Evolutionary conservation across 2,888 invertebrate genomes (phyloP).

Genomic region (Hydriomena furcata): DNA sequence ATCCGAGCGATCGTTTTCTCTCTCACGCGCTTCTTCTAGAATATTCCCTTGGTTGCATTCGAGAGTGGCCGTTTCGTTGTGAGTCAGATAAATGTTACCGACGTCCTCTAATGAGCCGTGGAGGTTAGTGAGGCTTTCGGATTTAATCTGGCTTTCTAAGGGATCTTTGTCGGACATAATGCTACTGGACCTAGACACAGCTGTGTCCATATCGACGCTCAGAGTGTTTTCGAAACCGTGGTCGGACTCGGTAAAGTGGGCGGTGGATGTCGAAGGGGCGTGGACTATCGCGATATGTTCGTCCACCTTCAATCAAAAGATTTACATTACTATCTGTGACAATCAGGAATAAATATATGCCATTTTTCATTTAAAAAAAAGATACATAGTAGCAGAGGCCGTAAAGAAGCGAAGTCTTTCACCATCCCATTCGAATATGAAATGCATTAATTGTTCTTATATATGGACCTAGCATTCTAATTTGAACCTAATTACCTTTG

Average conservation of each 20-base stretch:
- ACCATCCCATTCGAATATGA: no score
- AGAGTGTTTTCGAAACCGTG: constrained; percentile 62
- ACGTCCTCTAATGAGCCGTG: constrained; percentile 88
- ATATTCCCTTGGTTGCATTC: constrained; percentile 75
- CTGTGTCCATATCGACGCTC: constrained; percentile 64
- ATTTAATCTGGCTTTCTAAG: constrained; percentile 67
- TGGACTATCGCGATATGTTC: constrained; percentile 77
- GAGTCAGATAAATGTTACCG: constrained; percentile 73
- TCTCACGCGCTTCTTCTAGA: constrained; percentile 59
- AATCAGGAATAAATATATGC: no score
- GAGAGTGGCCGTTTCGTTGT: constrained; percentile 66
- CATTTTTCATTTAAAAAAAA: no score
- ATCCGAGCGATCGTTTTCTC: constrained; percentile 67
- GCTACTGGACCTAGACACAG: constrained; percentile 70
- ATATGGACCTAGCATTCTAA: neutral
- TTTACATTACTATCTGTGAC: neutral
- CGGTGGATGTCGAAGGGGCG: constrained; percentile 62
- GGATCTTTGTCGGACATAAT: constrained; percentile 74
- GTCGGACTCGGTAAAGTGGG: constrained; percentile 60
- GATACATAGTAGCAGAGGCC: no score
- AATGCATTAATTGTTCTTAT: no score
- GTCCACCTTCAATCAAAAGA: constrained; percentile 51
- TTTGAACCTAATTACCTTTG: constrained; percentile 56
- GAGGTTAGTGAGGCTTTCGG: constrained; percentile 85
- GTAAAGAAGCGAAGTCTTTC: no score